Base-by-base conservation (phyloP, 2,888 invertebrate species). In the Xanthorhoe spadicearia region DNA sequence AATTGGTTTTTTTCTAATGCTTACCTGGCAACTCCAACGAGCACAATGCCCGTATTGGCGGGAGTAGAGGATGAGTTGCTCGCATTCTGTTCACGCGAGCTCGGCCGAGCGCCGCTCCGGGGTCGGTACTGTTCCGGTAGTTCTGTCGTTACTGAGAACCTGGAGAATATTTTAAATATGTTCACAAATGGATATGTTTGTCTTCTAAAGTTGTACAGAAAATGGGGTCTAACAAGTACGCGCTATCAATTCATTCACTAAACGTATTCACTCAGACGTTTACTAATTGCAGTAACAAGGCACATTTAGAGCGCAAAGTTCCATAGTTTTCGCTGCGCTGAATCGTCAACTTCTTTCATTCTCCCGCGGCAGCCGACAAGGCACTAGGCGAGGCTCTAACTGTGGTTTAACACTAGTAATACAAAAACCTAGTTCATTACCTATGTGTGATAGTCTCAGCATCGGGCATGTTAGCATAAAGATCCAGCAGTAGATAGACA, bases 391-490 rank as follows among this genome's bases (percentile, higher is more conserved):
- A n/a, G n/a, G n/a, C n/a, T n/a, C n/a, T n/a, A n/a, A n/a, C n/a
- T n/a, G n/a, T n/a, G n/a, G n/a, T n/a, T n/a, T n/a, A n/a, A n/a
- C n/a, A n/a, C n/a, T n/a, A n/a, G n/a, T n/a, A n/a, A n/a, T n/a
- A n/a, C n/a, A 28, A 28, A 5, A 28, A 28, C 3, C 2, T 28
- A 32, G 32, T 32, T 7, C 3, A 0, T 54, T 71, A 94, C 94
- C 96, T 94, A 85, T 97, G 97, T 35, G 96, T 95, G 52, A 98
- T 96, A 0, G 98, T 98, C 88, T 98, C 98, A 0, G 98, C 97
- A 83, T 98, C 98, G 0, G 99, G 98, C 95, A 98, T 97, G 56
- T 97, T 97, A 6, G 98, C 98, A 84, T 99, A 99, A 59, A 99
- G 89, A 81, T 99, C 98, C 62, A 99, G 91, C 69, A 99, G 94